These are phyloP conservation scores for Vanessa cardui DNA, from an alignment of 2,888 invertebrate species.

Conservation along the genomic window DNA sequence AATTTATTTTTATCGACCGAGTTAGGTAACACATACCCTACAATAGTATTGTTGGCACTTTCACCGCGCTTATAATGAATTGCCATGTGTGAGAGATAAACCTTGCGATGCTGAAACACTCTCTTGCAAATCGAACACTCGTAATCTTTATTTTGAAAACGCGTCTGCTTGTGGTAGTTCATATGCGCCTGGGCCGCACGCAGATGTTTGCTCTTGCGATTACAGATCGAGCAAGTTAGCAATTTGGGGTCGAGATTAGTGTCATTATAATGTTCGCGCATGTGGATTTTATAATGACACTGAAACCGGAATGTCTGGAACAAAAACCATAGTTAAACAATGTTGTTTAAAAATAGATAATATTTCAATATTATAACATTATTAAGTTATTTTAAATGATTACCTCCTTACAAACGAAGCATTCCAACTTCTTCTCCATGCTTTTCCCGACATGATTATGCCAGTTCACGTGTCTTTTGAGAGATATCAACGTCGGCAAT, in stretches of 20 bases:
- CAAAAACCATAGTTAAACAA: constrained; percentile 1
- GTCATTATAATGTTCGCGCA: constrained; percentile 73
- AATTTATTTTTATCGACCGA: constrained; percentile 48
- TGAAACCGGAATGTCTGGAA: constrained; percentile 73
- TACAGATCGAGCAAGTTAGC: constrained; percentile 72
- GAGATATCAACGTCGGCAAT: constrained; percentile 70
- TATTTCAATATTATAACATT: background rate
- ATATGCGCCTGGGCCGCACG: constrained; percentile 76
- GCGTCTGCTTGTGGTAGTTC: constrained; percentile 77
- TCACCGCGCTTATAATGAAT: constrained; percentile 76
- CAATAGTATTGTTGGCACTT: constrained; percentile 64
- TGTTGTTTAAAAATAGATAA: background rate
- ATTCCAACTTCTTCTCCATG: constrained; percentile 66
- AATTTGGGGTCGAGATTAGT: constrained; percentile 66
- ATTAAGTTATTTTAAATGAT: constrained; percentile 17
- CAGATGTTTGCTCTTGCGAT: constrained; percentile 72
- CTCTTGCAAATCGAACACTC: constrained; percentile 76
- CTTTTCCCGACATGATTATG: constrained; percentile 70
- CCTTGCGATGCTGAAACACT: constrained; percentile 70
- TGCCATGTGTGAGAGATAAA: constrained; percentile 76
- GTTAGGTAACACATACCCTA: constrained; percentile 54
- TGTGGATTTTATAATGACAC: constrained; percentile 73
- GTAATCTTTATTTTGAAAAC: constrained; percentile 76
- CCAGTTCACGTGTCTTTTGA: constrained; percentile 77
- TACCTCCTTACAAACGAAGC: constrained; percentile 76